phyloP scores from a whole-genome alignment of 2,888 invertebrate genomes.

The Cephus nigrinus region DNA sequence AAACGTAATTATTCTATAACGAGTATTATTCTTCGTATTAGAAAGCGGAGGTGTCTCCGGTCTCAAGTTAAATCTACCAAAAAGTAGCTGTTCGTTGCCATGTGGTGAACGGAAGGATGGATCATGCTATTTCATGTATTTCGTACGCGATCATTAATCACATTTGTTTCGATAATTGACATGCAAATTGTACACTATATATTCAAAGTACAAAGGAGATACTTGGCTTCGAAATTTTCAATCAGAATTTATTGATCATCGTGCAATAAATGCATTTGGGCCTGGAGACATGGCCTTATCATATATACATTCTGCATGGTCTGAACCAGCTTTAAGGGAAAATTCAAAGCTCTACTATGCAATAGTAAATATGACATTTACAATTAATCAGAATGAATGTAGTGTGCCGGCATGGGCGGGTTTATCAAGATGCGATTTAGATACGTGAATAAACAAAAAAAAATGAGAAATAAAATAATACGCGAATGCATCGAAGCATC shows the following conservation, averaged over 20 bases:
- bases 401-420: neutral
- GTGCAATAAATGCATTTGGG: neutral
- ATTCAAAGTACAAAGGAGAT: neutral
- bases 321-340: conserved; percentile 30
- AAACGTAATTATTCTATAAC: conserved; percentile 17
- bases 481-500: neutral
- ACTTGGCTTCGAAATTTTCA: neutral
- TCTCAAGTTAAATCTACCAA: neutral
- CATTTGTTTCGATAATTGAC: neutral
- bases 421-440: conserved; percentile 19
- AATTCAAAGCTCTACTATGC: conserved; percentile 29
- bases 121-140: neutral
- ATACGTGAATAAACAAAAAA: conserved; percentile 17
- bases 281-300: conserved; percentile 25
- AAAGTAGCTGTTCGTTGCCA: neutral
- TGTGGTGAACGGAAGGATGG: neutral
- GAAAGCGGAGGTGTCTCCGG: conserved; percentile 14
- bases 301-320: conserved; percentile 38
- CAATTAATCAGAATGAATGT: conserved; percentile 22
- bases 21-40: conserved; percentile 21
- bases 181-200: neutral
- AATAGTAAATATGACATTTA: conserved; percentile 42
- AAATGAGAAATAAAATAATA: conserved; percentile 10
- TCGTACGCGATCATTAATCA: neutral
- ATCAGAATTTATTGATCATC: neutral